phyloP scores from a whole-genome alignment of 2,797 vertebrate species.

The Clarias laeviceps region DNA sequence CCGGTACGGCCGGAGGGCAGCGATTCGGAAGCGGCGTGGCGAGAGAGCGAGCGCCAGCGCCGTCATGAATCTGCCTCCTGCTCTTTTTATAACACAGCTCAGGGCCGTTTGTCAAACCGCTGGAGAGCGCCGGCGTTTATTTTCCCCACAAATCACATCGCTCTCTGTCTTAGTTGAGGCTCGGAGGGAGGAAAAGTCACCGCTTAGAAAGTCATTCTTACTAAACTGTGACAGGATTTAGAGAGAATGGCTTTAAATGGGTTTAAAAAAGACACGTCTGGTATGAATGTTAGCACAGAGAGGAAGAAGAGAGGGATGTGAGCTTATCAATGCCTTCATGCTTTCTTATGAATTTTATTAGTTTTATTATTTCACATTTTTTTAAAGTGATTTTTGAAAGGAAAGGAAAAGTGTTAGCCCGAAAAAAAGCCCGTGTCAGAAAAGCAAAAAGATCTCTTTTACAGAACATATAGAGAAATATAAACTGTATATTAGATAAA shows the following conservation, averaged over 20 bases:
- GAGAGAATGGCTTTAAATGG: conserved; percentile 15
- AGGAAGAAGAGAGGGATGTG: background rate
- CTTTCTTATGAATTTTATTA: background rate
- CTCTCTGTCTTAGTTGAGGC: conserved; percentile 40
- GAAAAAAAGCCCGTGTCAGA: background rate
- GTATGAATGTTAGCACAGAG: conserved; percentile 1
- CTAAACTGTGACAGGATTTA: conserved; percentile 16
- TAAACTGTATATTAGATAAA: background rate
- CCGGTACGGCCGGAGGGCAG: conserved; percentile 52
- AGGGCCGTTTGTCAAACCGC: conserved; percentile 65
- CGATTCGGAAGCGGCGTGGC: conserved; percentile 47
- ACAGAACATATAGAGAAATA: background rate
- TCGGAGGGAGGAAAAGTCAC: background rate
- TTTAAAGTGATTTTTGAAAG: background rate
- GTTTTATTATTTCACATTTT: background rate
- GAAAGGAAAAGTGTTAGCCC: background rate
- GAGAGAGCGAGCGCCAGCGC: conserved; percentile 50
- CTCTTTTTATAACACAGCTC: conserved; percentile 57
- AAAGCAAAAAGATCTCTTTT: background rate
- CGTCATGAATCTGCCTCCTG: conserved; percentile 60
- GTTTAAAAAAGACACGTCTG: conserved; percentile 7
- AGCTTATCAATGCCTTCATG: background rate
- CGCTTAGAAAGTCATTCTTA: conserved; percentile 12
- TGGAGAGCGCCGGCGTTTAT: conserved; percentile 49
- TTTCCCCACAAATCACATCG: conserved; percentile 53